phyloP scores from a whole-genome alignment of 2,797 vertebrate genomes.

The Rhinophrynus dorsalis region DNA sequence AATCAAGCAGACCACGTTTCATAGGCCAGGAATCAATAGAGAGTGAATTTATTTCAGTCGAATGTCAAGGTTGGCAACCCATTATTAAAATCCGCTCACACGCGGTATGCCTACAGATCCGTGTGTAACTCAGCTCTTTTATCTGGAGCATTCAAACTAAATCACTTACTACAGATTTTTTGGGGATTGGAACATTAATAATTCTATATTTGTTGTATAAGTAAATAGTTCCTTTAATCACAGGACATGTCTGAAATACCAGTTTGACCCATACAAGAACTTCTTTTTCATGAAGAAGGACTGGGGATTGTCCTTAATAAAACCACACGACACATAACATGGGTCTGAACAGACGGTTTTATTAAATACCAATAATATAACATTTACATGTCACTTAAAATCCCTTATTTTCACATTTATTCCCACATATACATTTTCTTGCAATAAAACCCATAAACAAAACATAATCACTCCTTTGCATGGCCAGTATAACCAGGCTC shows the following conservation, averaged over 20 bases:
- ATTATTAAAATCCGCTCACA: conserved; percentile 41
- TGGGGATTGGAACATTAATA: conserved; percentile 1
- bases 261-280: background rate
- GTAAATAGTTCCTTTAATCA: background rate
- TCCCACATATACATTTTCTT: too few species aligned
- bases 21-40: conserved; percentile 52
- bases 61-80: conserved; percentile 28
- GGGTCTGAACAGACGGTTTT: too few species aligned
- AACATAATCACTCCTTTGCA: too few species aligned
- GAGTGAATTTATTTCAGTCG: conserved; percentile 44
- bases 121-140: background rate
- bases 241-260: background rate
- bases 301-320: too few species aligned
- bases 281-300: too few species aligned
- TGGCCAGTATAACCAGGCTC: too few species aligned
- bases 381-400: too few species aligned
- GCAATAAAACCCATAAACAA: too few species aligned
- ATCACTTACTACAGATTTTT: conserved; percentile 9
- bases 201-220: background rate
- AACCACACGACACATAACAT: too few species aligned
- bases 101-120: conserved; percentile 4
- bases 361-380: too few species aligned
- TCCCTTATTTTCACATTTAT: too few species aligned
- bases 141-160: background rate
- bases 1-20: conserved; percentile 39